Base-by-base conservation (phyloP, 2,888 invertebrate genomes). In the Tipula vernalis region DNA sequence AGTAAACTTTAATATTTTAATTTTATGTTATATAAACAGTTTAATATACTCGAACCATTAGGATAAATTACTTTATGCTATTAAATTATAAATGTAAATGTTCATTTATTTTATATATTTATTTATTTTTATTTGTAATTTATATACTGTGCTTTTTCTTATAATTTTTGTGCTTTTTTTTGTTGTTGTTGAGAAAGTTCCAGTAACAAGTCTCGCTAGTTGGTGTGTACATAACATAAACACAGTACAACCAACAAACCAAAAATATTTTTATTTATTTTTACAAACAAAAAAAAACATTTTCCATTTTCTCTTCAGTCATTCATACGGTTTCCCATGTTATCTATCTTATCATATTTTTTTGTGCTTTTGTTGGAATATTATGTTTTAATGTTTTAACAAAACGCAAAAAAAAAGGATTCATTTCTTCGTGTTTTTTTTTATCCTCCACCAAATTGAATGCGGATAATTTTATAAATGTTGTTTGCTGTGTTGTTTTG, bases 111-210 rank as follows among this genome's bases (percentile, higher is more conserved):
- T 51, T 85, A 84, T 57, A 39, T 85, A 86, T 83, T 6, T 39
- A 36, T 87, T 87, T 89, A 89, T 10, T 44, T 5, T 1, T 44
- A n/a, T 51, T 51, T 71, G 71, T 71, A 71, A 71, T 71, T 71
- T 71, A 71, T 71, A 71, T 28, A 71, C 71, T 71, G 71, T 71
- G 71, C 71, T 71, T 71, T 71, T 71, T 71, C 71, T 71, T 71
- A 71, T 71, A 39, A 39, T 57, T 57, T 39, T 39, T 39, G 5
- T 39, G 39, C 6, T 39, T 39, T 39, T 39, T 2, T 39, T 39
- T n/a, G n/a, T n/a, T n/a, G n/a, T n/a, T n/a, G n/a, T n/a, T 51
- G 51, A 2, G 51, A 51, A 71, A 71, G 71, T 71, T 28, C 18
- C 71, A 71, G 28, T 28, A 71, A 28, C 71, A 71, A 28, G 28